Conservation (phyloP, 2,888 invertebrate genomes). For the Diarsia mendica region DNA sequence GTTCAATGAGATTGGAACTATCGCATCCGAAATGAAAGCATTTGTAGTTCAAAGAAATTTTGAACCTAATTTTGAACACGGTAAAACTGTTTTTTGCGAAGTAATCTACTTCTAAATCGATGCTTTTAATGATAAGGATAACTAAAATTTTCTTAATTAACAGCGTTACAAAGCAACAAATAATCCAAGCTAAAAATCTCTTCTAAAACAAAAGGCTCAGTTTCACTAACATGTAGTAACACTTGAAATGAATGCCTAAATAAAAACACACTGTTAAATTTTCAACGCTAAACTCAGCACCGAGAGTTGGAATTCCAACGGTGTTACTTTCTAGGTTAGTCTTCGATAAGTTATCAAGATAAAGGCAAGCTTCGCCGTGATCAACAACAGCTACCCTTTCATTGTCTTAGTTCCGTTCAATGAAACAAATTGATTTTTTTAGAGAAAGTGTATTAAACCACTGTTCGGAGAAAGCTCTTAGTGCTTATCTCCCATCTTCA, state of each 20-base stretch:
- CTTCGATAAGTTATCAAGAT: constrained; percentile 82
- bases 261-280: neutral
- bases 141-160: constrained; percentile 22
- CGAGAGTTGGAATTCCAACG: neutral
- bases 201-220: constrained; percentile 76
- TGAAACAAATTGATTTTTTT: constrained; percentile 80
- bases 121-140: constrained; percentile 13
- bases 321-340: constrained; percentile 74
- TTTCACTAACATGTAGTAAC: neutral
- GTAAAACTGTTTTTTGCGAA: neutral
- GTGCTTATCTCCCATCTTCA: constrained; percentile 60
- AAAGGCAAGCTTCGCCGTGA: constrained; percentile 65
- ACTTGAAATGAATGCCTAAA: neutral
- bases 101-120: constrained; percentile 1
- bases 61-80: neutral
- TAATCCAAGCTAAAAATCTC: constrained; percentile 72
- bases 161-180: constrained; percentile 60
- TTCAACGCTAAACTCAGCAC: neutral
- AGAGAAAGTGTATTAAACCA: constrained; percentile 79
- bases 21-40: neutral
- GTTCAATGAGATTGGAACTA: constrained; percentile 38
- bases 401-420: constrained; percentile 75
- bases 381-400: constrained; percentile 74
- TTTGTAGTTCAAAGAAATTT: constrained; percentile 4
- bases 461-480: constrained; percentile 73